These are phyloP conservation scores for Sesamia nonagrioides DNA, from an alignment of 1,140 invertebrate genomes.

Conservation along the genomic window DNA sequence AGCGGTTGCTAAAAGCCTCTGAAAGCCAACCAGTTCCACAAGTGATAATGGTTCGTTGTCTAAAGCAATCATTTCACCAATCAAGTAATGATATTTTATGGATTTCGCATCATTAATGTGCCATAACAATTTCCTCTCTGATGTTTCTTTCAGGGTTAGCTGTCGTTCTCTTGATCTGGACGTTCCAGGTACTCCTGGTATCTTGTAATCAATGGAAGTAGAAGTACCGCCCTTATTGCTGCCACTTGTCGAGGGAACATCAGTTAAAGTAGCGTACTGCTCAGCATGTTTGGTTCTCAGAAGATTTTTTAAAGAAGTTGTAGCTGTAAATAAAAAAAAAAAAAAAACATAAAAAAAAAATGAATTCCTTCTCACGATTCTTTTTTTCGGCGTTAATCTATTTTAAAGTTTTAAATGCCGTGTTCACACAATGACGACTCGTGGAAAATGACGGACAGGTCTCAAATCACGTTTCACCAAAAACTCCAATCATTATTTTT, in stretches of 20 bases:
- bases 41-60: slow-evolving; percentile 55
- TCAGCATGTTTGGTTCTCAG: slow-evolving; percentile 57
- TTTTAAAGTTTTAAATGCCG: too few relatives aligned
- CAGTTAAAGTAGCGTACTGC: slow-evolving; percentile 5
- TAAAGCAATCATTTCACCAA: too few relatives aligned
- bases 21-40: slow-evolving; percentile 57
- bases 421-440: too few relatives aligned
- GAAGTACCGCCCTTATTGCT: slow-evolving; percentile 48
- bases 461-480: too few relatives aligned
- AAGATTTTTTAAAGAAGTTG: slow-evolving; percentile 60
- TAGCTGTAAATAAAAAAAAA: slow-evolving; percentile 46
- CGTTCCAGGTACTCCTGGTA: slow-evolving; percentile 50
- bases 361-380: too few relatives aligned
- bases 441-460: too few relatives aligned
- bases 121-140: slow-evolving; percentile 57
- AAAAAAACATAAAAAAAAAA: too few relatives aligned
- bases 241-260: slow-evolving; percentile 50
- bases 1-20: slow-evolving; percentile 53
- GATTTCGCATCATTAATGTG: slow-evolving; percentile 59
- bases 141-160: slow-evolving; percentile 54
- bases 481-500: too few relatives aligned
- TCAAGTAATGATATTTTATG: slow-evolving; percentile 61
- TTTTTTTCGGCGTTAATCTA: too few relatives aligned
- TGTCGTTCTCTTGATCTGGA: slow-evolving; percentile 53
- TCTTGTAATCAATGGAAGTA: slow-evolving; percentile 38